Evolutionary conservation across 2,797 vertebrate genomes (phyloP), one percentile per base, ranked within the genome.

Genomic region (Huso huso): DNA sequence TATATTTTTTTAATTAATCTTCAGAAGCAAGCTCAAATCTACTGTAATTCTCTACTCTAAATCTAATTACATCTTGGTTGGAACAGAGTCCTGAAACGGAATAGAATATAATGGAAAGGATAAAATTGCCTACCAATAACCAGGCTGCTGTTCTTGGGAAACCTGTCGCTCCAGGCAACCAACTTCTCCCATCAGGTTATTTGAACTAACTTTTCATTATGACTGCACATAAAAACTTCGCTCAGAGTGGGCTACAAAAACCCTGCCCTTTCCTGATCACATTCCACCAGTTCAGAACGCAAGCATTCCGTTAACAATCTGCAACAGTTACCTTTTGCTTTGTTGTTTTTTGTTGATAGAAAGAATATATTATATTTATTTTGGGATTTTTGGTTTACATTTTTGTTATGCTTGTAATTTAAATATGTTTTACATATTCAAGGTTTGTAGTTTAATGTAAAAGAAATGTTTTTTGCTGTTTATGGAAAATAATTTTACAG

Each of bases 371-470:
- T 18, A 18, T 18, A 18, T 18, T 18, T 18, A 18, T 18, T 18
- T 18, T 1, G 18, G 18, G 18, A 18, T 18, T 18, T 70, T 55
- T 70, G 77, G 79, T 91, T 92, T 82, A 77, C 75, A 83, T 84
- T 80, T 89, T 86, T 88, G 83, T 92, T 91, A 86, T 90, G 89
- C 88, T 91, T 74, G 86, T 92, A 86, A 83, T 91, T 90, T 79
- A 78, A 90, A 86, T 85, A 90, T 90, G 84, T 90, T 85, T 92
- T 90, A 80, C 89, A 87, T 94, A 91, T 91, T 90, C 84, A 80
- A 90, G 84, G 88, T 95, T 95, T 96, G 93, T 95, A 95, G 92
- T 93, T 92, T 87, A 93, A 87, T 92, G 91, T 94, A 91, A 92
- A 89, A 93, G 77, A 78, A 67, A 84, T 81, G 82, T 86, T 90